These are phyloP conservation scores for Aphelocoma californica DNA, from an alignment of 2,797 vertebrate genomes.

Conservation along the genomic window DNA sequence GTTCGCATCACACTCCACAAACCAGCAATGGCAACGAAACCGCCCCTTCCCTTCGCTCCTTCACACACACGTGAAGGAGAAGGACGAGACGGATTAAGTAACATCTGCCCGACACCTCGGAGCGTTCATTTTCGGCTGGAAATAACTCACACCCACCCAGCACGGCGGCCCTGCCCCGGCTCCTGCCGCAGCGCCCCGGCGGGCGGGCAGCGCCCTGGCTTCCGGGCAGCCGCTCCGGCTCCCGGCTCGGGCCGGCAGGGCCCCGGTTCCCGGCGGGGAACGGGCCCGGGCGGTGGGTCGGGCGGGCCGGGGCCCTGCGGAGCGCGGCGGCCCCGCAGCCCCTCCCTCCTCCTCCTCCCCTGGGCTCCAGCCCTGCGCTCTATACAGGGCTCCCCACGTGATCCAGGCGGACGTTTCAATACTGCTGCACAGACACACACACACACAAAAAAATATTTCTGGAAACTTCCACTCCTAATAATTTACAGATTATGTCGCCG, in stretches of 20 bases:
- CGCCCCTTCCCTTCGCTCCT: not conserved
- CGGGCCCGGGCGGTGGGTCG: not conserved
- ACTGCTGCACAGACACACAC: conserved; percentile 68
- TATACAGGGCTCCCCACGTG: conserved; percentile 78
- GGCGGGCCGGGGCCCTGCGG: conserved; percentile 30
- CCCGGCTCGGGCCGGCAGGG: not conserved
- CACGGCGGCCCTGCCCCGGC: not conserved
- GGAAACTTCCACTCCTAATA: conserved; percentile 80
- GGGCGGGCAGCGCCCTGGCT: not conserved
- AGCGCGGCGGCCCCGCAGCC: conserved; percentile 41
- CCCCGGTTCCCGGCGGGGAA: not conserved
- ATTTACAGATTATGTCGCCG: conserved; percentile 49
- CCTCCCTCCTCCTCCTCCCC: conserved; percentile 67
- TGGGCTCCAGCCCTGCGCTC: conserved; percentile 72
- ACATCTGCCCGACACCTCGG: not conserved
- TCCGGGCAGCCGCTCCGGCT: not conserved
- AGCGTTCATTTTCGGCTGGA: not conserved
- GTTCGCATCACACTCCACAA: not conserved
- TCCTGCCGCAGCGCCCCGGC: not conserved
- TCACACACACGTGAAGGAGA: not conserved
- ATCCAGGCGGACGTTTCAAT: conserved; percentile 80
- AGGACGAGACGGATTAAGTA: not conserved
- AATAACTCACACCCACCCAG: not conserved
- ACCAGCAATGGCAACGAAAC: not conserved
- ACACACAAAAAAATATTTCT: conserved; percentile 62